phyloP scores from a whole-genome alignment of 2,797 vertebrate genomes.

The Philypnodon macrostomus region DNA sequence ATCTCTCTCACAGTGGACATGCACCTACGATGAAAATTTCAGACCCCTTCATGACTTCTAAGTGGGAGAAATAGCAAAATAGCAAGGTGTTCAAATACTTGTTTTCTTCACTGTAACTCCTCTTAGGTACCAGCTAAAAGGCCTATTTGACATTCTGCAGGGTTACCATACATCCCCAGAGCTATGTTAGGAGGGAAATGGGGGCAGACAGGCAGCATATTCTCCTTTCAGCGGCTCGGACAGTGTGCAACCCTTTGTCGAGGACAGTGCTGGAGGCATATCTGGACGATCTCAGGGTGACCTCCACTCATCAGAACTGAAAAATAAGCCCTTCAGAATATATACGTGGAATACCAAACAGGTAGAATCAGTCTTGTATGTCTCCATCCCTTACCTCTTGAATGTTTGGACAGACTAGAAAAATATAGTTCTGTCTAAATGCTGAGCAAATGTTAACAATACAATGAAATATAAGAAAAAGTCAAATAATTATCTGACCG shows the following conservation, averaged over 20 bases:
- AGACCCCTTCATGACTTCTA: too few species aligned
- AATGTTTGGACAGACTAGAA: constrained; percentile 5
- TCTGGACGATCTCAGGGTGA: constrained; percentile 65
- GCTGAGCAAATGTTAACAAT: too few species aligned
- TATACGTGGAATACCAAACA: constrained; percentile 53
- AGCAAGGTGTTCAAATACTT: too few species aligned
- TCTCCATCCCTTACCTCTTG: constrained; percentile 13
- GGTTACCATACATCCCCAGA: constrained; percentile 53
- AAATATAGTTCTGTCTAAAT: too few species aligned
- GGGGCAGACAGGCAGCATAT: constrained; percentile 54
- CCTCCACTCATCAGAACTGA: constrained; percentile 50
- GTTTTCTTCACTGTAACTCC: too few species aligned
- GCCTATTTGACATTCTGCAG: constrained; percentile 60
- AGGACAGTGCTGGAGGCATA: constrained; percentile 58
- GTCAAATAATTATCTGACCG: too few species aligned
- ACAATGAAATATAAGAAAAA: too few species aligned
- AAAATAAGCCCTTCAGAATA: constrained; percentile 30
- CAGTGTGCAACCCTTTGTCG: constrained; percentile 47
- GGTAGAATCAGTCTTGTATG: constrained; percentile 7
- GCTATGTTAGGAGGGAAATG: constrained; percentile 42
- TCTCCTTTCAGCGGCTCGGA: constrained; percentile 48
- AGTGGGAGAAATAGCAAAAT: too few species aligned
- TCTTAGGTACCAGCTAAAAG: constrained; percentile 25
- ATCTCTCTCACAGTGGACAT: too few species aligned
- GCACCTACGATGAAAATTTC: too few species aligned